Percentiles rank a stretch among this genome's conserved stretches.
These are phyloP conservation scores for Aphelenchoides fujianensis DNA, from an alignment of 1,140 invertebrate genomes.

Conservation along the genomic window DNA sequence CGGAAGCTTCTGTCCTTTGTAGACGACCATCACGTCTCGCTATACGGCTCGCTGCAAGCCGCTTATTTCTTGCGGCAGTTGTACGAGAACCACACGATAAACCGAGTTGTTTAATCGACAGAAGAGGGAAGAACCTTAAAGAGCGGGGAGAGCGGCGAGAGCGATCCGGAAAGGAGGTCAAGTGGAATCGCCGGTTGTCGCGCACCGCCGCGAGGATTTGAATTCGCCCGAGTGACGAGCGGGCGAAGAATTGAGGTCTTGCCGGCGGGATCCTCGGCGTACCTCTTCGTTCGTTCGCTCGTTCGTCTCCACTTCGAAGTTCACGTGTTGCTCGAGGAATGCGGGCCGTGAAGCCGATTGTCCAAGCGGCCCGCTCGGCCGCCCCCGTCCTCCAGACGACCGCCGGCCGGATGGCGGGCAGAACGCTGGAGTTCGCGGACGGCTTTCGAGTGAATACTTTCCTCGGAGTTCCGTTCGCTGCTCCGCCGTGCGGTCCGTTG, in stretches of 20 bases:
- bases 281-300: too few relatives aligned
- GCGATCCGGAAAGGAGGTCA: constrained; percentile 1
- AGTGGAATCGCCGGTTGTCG: neutral
- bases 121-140: neutral
- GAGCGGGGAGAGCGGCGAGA: neutral
- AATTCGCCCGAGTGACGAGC: neutral
- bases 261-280: neutral
- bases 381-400: constrained; percentile 6
- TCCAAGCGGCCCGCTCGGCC: neutral
- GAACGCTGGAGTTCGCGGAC: neutral
- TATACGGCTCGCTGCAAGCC: constrained; percentile 1
- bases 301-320: too few relatives aligned
- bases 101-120: neutral
- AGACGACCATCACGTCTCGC: constrained; percentile 4
- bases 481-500: constrained; percentile 55
- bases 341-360: neutral
- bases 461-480: constrained; percentile 63
- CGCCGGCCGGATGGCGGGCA: neutral
- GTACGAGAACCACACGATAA: constrained; percentile 3
- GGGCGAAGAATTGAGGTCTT: neutral
- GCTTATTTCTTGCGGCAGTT: constrained; percentile 1
- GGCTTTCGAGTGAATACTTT: constrained; percentile 40
- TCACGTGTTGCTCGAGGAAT: constrained; percentile 12
- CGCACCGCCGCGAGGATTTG: neutral
- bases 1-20: neutral